A percentile compares a stretch with the other conserved stretches of the same genome.
Conservation (phyloP, 2,888 invertebrate species). For the Leucoma salicis region DNA sequence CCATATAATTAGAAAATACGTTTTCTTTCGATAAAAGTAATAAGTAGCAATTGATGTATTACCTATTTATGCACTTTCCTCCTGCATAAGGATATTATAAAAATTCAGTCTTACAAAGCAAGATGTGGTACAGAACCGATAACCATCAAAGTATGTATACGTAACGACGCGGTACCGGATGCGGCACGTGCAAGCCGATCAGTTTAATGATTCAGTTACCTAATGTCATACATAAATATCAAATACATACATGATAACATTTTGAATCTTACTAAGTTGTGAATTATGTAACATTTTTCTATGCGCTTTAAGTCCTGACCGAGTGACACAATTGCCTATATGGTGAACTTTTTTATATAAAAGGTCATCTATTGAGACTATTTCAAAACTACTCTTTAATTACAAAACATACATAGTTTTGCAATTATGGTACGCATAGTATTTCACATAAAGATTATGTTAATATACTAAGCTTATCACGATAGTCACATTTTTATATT, state of each 20-base stretch:
- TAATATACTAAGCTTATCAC: too few species aligned
- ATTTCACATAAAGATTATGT: too few species aligned
- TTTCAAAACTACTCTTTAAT: neutral
- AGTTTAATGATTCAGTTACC: slow-evolving; percentile 25
- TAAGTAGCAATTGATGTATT: too few species aligned
- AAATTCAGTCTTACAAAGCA: too few species aligned
- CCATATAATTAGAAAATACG: too few species aligned
- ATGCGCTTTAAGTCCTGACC: slow-evolving; percentile 26
- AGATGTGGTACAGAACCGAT: too few species aligned
- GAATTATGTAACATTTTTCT: slow-evolving; percentile 24
- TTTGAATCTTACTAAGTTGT: neutral
- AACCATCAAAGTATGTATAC: slow-evolving; percentile 1
- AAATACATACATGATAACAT: neutral
- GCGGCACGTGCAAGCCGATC: slow-evolving; percentile 27
- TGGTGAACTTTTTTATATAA: slow-evolving; percentile 11
- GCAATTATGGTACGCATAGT: too few species aligned
- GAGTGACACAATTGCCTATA: slow-evolving; percentile 23
- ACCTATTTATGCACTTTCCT: too few species aligned
- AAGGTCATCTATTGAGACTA: neutral
- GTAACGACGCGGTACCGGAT: slow-evolving; percentile 34
- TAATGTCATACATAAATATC: slow-evolving; percentile 13
- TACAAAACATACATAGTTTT: neutral
- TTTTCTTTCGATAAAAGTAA: too few species aligned
- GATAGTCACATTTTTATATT: too few species aligned
- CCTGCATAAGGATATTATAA: too few species aligned